phyloP scores from a whole-genome alignment of 2,797 vertebrate species.

The Hippopotamyrus pictus region DNA sequence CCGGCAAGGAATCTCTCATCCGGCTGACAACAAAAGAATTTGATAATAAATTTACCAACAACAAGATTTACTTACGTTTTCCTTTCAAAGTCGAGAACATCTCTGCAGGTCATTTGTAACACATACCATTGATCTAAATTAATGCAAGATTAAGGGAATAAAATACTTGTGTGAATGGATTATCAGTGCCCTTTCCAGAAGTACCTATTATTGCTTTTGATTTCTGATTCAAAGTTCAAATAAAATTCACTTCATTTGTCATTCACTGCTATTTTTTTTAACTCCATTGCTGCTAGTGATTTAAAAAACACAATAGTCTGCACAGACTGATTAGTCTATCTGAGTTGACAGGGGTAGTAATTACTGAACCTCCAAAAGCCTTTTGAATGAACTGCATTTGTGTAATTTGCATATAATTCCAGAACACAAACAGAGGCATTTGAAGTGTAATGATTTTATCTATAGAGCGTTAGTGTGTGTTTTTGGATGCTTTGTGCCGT shows the following conservation, averaged over 20 bases:
- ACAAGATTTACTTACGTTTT: neutral
- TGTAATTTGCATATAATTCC: conserved; percentile 4
- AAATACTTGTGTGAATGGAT: neutral
- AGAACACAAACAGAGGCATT: neutral
- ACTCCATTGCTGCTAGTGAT: neutral
- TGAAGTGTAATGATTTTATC: neutral
- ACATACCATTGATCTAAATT: neutral
- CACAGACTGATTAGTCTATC: neutral
- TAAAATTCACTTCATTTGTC: neutral
- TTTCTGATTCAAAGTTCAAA: neutral
- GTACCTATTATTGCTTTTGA: neutral
- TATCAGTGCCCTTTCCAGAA: neutral
- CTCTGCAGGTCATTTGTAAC: neutral
- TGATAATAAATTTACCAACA: neutral
- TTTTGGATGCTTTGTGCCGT: neutral
- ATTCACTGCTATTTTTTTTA: neutral
- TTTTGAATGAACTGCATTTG: neutral
- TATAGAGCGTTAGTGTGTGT: neutral
- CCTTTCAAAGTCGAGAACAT: neutral
- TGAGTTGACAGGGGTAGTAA: neutral
- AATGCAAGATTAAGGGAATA: neutral
- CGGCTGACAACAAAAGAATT: neutral
- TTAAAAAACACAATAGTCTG: neutral
- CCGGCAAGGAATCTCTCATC: neutral
- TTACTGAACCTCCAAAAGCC: neutral